Evolutionary conservation across 2,113 vertebrate genomes (phyloP), one percentile per base, ranked within the genome.

Genomic region (Indri indri): DNA sequence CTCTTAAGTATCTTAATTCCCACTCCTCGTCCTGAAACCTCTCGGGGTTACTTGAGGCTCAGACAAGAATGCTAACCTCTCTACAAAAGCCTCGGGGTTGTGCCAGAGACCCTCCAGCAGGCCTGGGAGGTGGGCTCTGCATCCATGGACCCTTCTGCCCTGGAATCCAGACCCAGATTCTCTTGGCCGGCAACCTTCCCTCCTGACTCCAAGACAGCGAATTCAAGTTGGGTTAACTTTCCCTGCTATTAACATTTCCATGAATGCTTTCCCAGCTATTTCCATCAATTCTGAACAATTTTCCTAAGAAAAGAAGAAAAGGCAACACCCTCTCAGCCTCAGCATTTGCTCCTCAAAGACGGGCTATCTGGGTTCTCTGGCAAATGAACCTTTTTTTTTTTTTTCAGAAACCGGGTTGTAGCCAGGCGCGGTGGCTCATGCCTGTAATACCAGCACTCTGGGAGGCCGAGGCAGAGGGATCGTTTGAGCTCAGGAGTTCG

Each of bases 171-270:
- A 10, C 59, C 34, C 25, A 20, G 34, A 42, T 54, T 82, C 12
- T 3, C 27, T 42, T 40, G 52, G 71, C 40, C 2, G 27, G 13
- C 32, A 0, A 0, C 14, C 61, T 54, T 30, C 74, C 65, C 23
- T 34, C 66, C 63, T 45, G 66, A 52, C 25, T 70, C 68, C 83
- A 32, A 20, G 66, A 30, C 80, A 59, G 18, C 0, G 23, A 83
- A 25, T 42, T 65, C 40, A 80, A 18, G 47, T 45, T 88, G 71
- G 45, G 27, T 59, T 61, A 76, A 37, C 70, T 47, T 68, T n/a
- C 54, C 68, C 50, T 76, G 34, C 57, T 86, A 40, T 54, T 86
- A 93, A 95, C 68, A 47, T 91, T 96, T 91, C 92, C 76, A 40
- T 65, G 45, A 86, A 20, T 25, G 22, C 34, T 79, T 32, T 73